Evolutionary conservation across 2,888 invertebrate species (phyloP), one percentile per base, ranked within the genome.

Genomic region (Synergus umbraculus): DNA sequence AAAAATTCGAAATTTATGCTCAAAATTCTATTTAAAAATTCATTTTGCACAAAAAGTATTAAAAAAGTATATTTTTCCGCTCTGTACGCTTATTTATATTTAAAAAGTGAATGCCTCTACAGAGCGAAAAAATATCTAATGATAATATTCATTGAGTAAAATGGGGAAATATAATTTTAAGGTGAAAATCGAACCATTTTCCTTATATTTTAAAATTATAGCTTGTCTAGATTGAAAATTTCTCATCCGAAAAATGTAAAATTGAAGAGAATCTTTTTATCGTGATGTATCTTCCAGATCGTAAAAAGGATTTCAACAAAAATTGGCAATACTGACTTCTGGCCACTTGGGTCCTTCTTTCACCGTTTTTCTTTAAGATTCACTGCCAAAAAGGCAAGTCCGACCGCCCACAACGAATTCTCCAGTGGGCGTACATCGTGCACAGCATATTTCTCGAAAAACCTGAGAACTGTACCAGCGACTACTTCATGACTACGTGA

Each of bases 401-500:
- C 29, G 37, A 54, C 37, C 54, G 37, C 73, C 73, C 54, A 54
- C 73, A 7, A n/a, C 15, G 54, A 73, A 76, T 44, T 22, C 63
- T 76, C 15, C 15, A 43, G 76, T 46, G 60, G 44, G 63, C 78
- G 76, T 58, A 15, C 77, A 64, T 77, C 81, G 79, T 83, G 79
- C 77, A 69, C 78, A 76, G 79, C 81, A 83, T 83, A 83, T 82
- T 69, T 79, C 46, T 76, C 63, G 18, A 60, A 29, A n/a, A 64
- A 29, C 63, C 60, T 44, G 60, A 46, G n/a, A 54, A 29, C 63
- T 63, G 18, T 76, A 49, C 65, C 54, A 76, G 66, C 67, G 46
- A 46, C 65, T 78, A 49, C 4, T 54, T 54, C 66, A 8, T 67
- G 66, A 65, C 64, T 80, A 81, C 83, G 81, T 82, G 81, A 83